Evolutionary conservation across 2,113 vertebrate genomes (phyloP).

Genomic region (Serinus canaria): DNA sequence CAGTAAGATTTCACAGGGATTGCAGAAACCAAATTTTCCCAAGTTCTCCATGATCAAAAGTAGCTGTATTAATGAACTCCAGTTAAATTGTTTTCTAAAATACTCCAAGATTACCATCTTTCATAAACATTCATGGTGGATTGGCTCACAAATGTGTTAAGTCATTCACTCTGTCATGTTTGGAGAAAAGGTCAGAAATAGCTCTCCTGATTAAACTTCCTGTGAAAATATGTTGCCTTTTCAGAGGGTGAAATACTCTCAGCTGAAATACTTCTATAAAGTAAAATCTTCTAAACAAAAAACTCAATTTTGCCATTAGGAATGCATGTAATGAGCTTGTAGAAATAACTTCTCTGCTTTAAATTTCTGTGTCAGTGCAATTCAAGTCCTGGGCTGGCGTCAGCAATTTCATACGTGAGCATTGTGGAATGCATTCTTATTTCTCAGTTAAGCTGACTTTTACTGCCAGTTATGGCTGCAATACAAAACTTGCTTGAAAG

Average conservation of each 20-base stretch:
- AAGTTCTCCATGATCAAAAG: background rate
- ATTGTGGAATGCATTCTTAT: background rate
- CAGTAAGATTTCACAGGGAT: background rate
- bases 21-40: background rate
- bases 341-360: background rate
- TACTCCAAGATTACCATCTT: background rate
- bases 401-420: background rate
- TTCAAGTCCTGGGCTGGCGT: background rate
- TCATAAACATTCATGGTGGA: background rate
- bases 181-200: background rate
- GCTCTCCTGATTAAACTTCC: background rate
- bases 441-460: background rate
- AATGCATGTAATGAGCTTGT: background rate
- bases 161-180: background rate
- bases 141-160: background rate
- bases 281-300: background rate
- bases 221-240: background rate
- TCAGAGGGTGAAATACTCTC: background rate
- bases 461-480: background rate
- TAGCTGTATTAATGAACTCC: background rate
- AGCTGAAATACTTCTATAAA: background rate
- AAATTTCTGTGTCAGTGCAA: background rate
- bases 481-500: background rate
- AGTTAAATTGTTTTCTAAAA: background rate
- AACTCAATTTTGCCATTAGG: background rate